phyloP scores from a whole-genome alignment of 2,797 vertebrate species.

The Acipenser ruthenus region DNA sequence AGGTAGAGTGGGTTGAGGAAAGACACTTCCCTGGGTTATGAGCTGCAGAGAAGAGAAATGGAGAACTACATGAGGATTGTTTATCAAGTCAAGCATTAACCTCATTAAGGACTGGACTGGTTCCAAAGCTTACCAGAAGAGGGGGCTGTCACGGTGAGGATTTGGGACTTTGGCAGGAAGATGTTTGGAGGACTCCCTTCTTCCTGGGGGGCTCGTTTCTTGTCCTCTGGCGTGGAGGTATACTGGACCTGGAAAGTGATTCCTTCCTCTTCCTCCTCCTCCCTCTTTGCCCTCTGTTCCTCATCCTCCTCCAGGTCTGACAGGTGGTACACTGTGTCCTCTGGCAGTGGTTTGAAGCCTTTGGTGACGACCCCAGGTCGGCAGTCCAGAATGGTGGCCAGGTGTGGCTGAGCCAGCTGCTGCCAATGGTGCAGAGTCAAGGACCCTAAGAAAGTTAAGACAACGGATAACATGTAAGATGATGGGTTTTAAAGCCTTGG shows the following conservation, averaged over 20 bases:
- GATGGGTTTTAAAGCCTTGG: neutral
- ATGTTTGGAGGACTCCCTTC: slow-evolving; percentile 30
- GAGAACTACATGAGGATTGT: neutral
- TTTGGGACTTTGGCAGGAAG: slow-evolving; percentile 50
- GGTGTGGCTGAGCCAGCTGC: slow-evolving; percentile 90
- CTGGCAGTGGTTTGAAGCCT: slow-evolving; percentile 75
- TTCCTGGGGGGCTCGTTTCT: slow-evolving; percentile 18
- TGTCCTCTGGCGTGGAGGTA: slow-evolving; percentile 56
- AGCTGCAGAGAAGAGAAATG: slow-evolving; percentile 49
- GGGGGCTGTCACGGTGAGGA: slow-evolving; percentile 38
- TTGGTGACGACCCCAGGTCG: slow-evolving; percentile 93
- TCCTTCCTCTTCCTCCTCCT: slow-evolving; percentile 59
- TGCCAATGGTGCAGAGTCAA: slow-evolving; percentile 96
- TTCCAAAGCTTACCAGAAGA: slow-evolving; percentile 46
- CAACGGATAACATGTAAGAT: neutral
- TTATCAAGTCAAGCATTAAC: too few relatives aligned
- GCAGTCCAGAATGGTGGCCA: slow-evolving; percentile 88
- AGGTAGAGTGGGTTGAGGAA: slow-evolving; percentile 87
- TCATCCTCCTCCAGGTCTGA: slow-evolving; percentile 90
- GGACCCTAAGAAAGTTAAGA: slow-evolving; percentile 62
- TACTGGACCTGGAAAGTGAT: slow-evolving; percentile 81
- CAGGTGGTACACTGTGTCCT: slow-evolving; percentile 68
- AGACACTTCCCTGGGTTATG: slow-evolving; percentile 88
- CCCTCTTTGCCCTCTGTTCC: slow-evolving; percentile 58
- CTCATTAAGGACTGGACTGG: too few relatives aligned